phyloP scores from a whole-genome alignment of 2,888 invertebrate species.

The Lasioglossum morio region DNA sequence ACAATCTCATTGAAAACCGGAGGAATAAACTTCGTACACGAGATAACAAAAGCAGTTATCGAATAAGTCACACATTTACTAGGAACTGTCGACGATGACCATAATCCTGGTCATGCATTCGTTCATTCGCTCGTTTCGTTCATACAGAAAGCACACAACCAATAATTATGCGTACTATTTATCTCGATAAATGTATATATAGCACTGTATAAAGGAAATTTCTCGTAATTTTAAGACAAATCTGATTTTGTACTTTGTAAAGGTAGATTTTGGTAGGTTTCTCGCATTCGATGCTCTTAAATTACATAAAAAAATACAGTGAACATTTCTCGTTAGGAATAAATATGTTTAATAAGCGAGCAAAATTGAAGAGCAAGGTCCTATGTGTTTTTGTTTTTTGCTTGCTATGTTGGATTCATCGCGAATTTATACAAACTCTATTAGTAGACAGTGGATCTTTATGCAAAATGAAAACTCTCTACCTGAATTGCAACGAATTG shows the following conservation, averaged over 20 bases:
- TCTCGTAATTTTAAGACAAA: constrained; percentile 27
- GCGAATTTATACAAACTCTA: constrained; percentile 42
- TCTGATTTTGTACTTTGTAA: constrained; percentile 69
- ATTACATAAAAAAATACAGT: constrained; percentile 80
- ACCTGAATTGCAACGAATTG: too few species aligned
- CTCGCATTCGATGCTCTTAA: constrained; percentile 38
- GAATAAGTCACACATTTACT: constrained; percentile 51
- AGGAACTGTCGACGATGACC: constrained; percentile 55
- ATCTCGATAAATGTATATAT: constrained; percentile 49
- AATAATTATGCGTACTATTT: constrained; percentile 41
- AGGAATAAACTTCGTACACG: constrained; percentile 22
- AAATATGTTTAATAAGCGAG: constrained; percentile 74
- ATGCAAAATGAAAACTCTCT: too few species aligned
- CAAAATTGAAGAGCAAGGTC: constrained; percentile 75
- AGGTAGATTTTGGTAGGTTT: constrained; percentile 62
- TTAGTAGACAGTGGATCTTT: too few species aligned
- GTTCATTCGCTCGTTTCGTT: constrained; percentile 45
- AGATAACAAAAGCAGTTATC: constrained; percentile 27
- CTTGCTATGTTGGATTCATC: constrained; percentile 35
- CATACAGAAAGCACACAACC: constrained; percentile 37
- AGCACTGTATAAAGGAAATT: constrained; percentile 35
- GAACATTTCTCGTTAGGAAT: constrained; percentile 73
- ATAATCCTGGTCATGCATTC: constrained; percentile 28
- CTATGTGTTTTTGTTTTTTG: constrained; percentile 49
- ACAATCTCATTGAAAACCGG: constrained; percentile 20